These are phyloP conservation scores for Andrena bucephala DNA, from an alignment of 2,888 invertebrate species.

Conservation along the genomic window DNA sequence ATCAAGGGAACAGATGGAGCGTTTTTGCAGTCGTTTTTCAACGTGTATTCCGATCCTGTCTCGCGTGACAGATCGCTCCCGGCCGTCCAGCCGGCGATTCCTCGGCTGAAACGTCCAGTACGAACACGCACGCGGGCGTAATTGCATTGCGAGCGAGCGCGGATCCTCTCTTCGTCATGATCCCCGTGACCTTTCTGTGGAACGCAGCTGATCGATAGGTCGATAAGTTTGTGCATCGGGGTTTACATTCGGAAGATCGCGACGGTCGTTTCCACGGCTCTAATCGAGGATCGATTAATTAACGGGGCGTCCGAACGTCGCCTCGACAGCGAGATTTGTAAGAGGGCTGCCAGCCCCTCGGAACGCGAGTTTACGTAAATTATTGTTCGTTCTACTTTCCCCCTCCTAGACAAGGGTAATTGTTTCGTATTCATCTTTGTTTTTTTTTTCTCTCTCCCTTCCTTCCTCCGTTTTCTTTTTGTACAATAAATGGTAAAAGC, in stretches of 20 bases:
- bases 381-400: slow-evolving; percentile 1
- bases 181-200: slow-evolving; percentile 67
- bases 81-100: not conserved
- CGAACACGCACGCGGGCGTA: not conserved
- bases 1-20: not conserved
- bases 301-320: slow-evolving; percentile 75
- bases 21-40: not conserved
- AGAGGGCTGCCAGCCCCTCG: slow-evolving; percentile 66
- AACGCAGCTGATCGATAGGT: slow-evolving; percentile 63
- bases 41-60: not conserved
- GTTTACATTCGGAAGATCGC: slow-evolving; percentile 77
- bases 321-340: slow-evolving; percentile 61
- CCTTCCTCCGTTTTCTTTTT: slow-evolving; percentile 47
- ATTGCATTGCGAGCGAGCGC: slow-evolving; percentile 27
- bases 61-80: not conserved
- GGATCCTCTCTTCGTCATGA: slow-evolving; percentile 51
- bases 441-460: not conserved
- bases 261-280: slow-evolving; percentile 64
- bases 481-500: slow-evolving; percentile 75
- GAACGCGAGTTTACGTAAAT: slow-evolving; percentile 34
- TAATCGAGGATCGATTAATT: slow-evolving; percentile 45
- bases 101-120: no score
- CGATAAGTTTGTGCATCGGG: slow-evolving; percentile 77
- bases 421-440: not conserved
- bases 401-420: slow-evolving; percentile 7